Base-by-base conservation (phyloP, 2,113 vertebrate genomes). In the Psophia crepitans region DNA sequence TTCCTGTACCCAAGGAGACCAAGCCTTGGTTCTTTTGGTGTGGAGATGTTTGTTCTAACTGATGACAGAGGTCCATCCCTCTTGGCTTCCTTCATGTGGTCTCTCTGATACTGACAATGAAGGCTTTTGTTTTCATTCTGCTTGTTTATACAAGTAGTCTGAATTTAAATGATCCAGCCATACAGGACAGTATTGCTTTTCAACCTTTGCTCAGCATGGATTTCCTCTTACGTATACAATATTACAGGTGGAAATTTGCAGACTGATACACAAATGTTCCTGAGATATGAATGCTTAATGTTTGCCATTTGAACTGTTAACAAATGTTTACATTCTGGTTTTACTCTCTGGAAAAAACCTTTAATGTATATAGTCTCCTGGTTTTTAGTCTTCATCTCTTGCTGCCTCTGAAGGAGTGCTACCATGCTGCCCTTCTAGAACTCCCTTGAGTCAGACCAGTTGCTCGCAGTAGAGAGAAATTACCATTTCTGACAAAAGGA, bases 181-280 rank as follows among this genome's bases (percentile, higher is more conserved):
- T 69, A 20, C 5, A 46, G 28, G 33, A 16, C 41, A 30, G 14
- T 10, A 26, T 26, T 65, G 28, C 49, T 84, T 87, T 71, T 33
- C 78, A 82, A 5, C 8, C 12, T 64, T 53, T 61, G n/a, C 27
- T 84, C 14, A 81, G 9, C 14, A 5, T n/a, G 44, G 6, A 53
- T 82, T 87, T 91, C 54, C n/a, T 91, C 24, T 56, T 84, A 39
- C 32, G 26, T 65, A 1, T 74, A 11, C 44, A 8, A 76, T 58
- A 30, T 23, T 61, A 37, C 39, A 66, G 54, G 32, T 89, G 44
- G 49, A 41, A 90, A 80, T 74, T 27, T 82, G 26, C 14, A 46
- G 65, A 60, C n/a, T 46, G 71, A 79, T 10, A 26, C 16, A 10
- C 2, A 57, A 37, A 33, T 0, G 0, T 70, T 81, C 19, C 53